Percentiles rank a stretch among this genome's conserved stretches.
phyloP scores from a whole-genome alignment of 1,140 invertebrate species.

The Cotesia typhae region DNA sequence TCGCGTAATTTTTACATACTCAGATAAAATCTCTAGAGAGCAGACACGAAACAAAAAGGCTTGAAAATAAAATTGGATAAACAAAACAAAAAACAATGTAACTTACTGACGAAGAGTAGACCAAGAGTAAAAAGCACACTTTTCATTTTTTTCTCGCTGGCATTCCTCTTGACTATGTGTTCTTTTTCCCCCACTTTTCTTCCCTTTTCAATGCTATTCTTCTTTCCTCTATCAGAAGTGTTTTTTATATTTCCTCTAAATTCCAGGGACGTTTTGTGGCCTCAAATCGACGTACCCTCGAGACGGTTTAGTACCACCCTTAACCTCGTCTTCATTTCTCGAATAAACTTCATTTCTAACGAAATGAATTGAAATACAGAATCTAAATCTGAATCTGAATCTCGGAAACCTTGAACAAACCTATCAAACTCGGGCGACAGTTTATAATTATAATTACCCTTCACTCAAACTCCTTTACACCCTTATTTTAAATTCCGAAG shows the following conservation, averaged over 20 bases:
- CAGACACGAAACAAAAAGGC: neutral
- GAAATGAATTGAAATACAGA: neutral
- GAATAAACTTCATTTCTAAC: conserved; percentile 22
- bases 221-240: neutral
- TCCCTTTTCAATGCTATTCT: neutral
- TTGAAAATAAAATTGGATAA: neutral
- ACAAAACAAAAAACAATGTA: neutral
- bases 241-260: conserved; percentile 5
- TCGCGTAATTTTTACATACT: no score
- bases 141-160: conserved; percentile 50
- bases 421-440: no score
- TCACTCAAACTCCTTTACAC: no score
- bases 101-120: conserved; percentile 56
- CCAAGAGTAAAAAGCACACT: conserved; percentile 53
- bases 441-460: no score
- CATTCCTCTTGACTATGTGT: conserved; percentile 30
- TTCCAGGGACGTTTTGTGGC: conserved; percentile 13
- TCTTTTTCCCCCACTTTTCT: neutral
- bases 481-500: no score
- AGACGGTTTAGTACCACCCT: conserved; percentile 5
- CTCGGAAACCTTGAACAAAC: no score
- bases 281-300: conserved; percentile 25
- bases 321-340: neutral
- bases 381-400: neutral
- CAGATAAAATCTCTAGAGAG: no score